Evolutionary conservation across 2,888 invertebrate species (phyloP).

Genomic region (Monopis laevigella): DNA sequence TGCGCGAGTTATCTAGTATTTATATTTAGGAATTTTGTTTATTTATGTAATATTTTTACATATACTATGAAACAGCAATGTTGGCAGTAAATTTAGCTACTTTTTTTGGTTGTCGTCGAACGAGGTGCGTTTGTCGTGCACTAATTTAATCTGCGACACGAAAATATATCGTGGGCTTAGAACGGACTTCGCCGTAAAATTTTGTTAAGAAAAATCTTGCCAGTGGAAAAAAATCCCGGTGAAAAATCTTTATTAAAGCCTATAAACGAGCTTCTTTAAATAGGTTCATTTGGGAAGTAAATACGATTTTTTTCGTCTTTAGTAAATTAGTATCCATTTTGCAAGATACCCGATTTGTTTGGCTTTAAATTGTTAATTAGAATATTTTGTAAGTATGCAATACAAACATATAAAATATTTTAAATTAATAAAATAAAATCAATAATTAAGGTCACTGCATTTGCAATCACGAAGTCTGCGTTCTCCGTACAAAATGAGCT

Average conservation of each 20-base stretch:
- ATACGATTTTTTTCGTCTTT: slow-evolving; percentile 29
- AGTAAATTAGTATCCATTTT: slow-evolving; percentile 63
- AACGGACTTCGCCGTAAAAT: slow-evolving; percentile 6
- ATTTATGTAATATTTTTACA: not conserved
- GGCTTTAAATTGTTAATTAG: slow-evolving; percentile 28
- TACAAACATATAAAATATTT: too few relatives aligned
- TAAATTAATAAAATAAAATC: too few relatives aligned
- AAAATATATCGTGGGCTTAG: slow-evolving; percentile 39
- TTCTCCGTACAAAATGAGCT: too few relatives aligned
- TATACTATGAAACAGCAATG: slow-evolving; percentile 6
- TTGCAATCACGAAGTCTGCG: too few relatives aligned
- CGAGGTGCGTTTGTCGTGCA: slow-evolving; percentile 43
- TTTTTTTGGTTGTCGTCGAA: slow-evolving; percentile 24
- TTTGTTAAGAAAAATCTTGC: slow-evolving; percentile 36
- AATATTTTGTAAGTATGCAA: too few relatives aligned
- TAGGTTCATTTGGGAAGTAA: slow-evolving; percentile 58
- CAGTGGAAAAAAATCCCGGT: slow-evolving; percentile 32
- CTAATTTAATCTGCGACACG: slow-evolving; percentile 50
- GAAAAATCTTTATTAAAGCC: slow-evolving; percentile 67
- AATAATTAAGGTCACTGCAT: too few relatives aligned
- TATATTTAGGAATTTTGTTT: too few relatives aligned
- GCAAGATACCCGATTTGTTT: slow-evolving; percentile 50
- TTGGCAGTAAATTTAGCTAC: slow-evolving; percentile 13
- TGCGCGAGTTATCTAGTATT: too few relatives aligned
- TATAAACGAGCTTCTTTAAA: slow-evolving; percentile 42